Conservation (phyloP, 1,140 invertebrate species). For the Melanaphis sacchari region DNA sequence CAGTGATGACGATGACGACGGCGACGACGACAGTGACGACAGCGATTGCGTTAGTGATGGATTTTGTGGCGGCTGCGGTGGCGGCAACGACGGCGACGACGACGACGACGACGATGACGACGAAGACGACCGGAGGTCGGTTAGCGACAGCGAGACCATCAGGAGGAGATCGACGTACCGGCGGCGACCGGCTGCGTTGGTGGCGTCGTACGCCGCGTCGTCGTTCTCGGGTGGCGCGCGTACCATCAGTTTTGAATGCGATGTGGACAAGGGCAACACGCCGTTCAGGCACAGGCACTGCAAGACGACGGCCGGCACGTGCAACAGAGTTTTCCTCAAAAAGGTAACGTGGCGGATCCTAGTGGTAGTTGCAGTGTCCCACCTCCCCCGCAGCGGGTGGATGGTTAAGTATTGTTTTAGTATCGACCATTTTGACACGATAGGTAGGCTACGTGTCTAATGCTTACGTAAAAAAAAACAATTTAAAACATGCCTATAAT, state of each 20-base stretch:
- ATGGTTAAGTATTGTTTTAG: not conserved
- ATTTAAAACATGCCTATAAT: not conserved
- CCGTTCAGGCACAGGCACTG: constrained; percentile 71
- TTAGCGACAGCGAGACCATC: constrained; percentile 53
- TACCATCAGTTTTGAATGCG: constrained; percentile 58
- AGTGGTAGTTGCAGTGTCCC: no score
- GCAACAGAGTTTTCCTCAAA: constrained; percentile 76
- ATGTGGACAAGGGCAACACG: constrained; percentile 60
- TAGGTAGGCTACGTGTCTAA: not conserved
- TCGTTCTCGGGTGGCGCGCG: constrained; percentile 59
- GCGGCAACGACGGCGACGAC: not conserved
- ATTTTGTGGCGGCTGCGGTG: not conserved
- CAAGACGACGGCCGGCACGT: constrained; percentile 75
- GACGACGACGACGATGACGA: not conserved
- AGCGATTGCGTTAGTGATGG: not conserved
- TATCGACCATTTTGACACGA: not conserved
- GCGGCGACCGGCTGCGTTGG: not conserved
- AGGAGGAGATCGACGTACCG: constrained; percentile 41
- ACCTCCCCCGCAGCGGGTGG: not conserved
- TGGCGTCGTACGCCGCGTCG: constrained; percentile 50
- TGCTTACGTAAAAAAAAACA: not conserved
- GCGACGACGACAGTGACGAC: not conserved
- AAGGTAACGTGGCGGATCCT: constrained; percentile 68
- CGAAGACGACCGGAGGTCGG: constrained; percentile 29
- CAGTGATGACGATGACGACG: constrained; percentile 55